Percentiles rank a stretch among this genome's conserved stretches.
phyloP scores from a whole-genome alignment of 2,113 vertebrate species.

The Sapajus apella region DNA sequence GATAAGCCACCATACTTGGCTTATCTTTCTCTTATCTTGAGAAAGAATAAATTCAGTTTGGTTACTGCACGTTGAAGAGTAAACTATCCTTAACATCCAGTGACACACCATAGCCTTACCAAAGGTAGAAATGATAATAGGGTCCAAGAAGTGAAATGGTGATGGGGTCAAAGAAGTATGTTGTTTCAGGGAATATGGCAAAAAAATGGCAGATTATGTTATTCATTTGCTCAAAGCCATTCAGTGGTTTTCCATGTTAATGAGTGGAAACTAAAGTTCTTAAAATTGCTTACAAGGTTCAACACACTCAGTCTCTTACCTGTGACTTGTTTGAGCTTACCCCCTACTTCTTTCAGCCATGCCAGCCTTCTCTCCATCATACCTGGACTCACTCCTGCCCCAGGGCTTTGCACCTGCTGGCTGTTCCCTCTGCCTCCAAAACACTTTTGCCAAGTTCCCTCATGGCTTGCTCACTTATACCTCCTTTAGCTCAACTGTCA shows the following conservation, averaged over 20 bases:
- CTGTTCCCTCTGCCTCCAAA: neutral
- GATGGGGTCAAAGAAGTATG: neutral
- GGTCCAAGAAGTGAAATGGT: neutral
- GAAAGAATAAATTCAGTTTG: neutral
- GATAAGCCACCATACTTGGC: no score
- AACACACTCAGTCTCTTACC: accelerated
- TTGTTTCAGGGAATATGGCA: neutral
- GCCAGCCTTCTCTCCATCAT: accelerated
- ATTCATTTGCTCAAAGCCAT: neutral
- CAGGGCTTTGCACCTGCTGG: neutral
- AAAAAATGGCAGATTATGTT: neutral
- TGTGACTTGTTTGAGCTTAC: neutral
- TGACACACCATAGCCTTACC: neutral
- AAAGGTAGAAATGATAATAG: neutral
- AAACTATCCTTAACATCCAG: neutral
- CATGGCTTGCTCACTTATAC: neutral
- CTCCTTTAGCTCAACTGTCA: neutral
- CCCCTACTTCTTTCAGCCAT: neutral
- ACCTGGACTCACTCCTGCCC: neutral
- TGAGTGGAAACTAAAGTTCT: neutral
- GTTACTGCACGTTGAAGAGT: neutral
- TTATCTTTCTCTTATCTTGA: neutral
- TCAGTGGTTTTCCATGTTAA: neutral
- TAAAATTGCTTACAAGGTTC: neutral
- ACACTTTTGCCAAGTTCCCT: no score